A percentile compares a stretch with the other conserved stretches of the same genome.
phyloP scores from a whole-genome alignment of 2,797 vertebrate species.

The Calcarius lapponicus region DNA sequence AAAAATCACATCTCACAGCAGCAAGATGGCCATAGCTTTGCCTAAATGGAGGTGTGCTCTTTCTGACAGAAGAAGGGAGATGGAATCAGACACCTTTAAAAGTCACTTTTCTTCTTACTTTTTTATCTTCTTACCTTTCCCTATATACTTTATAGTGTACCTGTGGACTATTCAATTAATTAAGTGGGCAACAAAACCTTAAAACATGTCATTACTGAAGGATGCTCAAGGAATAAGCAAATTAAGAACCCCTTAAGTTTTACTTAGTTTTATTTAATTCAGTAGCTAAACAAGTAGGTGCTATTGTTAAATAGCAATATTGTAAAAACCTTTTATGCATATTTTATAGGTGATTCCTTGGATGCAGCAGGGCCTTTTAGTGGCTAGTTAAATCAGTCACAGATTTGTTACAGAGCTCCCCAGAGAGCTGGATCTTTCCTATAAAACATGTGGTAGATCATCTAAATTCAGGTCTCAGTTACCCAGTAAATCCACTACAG shows the following conservation, averaged over 20 bases:
- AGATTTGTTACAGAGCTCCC: not conserved
- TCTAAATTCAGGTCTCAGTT: conserved; percentile 15
- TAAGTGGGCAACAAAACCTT: not conserved
- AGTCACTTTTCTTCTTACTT: not conserved
- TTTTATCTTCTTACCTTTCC: not conserved
- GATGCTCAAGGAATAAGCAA: not conserved
- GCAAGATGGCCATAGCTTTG: not conserved
- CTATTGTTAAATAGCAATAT: not conserved
- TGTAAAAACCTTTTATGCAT: not conserved
- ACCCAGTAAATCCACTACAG: not conserved
- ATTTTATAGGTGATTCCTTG: not conserved
- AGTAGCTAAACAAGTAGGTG: not conserved
- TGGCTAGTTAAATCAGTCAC: not conserved
- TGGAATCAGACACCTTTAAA: not conserved
- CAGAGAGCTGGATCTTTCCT: not conserved
- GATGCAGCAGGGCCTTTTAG: not conserved
- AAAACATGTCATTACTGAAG: not conserved
- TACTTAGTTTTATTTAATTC: not conserved
- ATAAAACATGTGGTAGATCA: not conserved
- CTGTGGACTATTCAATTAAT: not conserved
- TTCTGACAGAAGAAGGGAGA: not conserved
- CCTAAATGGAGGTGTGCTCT: not conserved
- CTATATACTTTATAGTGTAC: not conserved
- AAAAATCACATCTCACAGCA: not conserved
- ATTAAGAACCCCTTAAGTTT: not conserved